Percentiles rank a stretch among this genome's conserved stretches.
These are phyloP conservation scores for Myopa testacea DNA, from an alignment of 2,888 invertebrate genomes.

Conservation along the genomic window DNA sequence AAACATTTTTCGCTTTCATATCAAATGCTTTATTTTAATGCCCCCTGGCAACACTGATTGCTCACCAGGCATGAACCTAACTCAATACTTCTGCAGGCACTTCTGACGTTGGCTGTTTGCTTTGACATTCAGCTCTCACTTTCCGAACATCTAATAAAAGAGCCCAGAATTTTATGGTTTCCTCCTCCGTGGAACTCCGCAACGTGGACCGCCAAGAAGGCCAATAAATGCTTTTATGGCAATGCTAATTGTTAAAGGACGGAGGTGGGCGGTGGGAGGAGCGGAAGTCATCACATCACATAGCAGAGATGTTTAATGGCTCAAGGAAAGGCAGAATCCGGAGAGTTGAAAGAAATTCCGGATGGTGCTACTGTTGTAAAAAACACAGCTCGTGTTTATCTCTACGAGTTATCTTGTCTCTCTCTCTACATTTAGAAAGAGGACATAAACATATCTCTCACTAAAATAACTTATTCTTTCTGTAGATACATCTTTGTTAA, in stretches of 20 bases:
- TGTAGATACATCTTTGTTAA: no score
- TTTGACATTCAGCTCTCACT: conserved; percentile 23
- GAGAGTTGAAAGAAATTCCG: not conserved
- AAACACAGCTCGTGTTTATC: no score
- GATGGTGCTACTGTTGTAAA: no score
- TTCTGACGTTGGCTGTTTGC: conserved; percentile 23
- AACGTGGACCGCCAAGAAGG: not conserved
- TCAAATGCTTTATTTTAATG: not conserved
- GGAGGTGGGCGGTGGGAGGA: not conserved
- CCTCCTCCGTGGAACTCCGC: not conserved
- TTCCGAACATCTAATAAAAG: conserved; percentile 1
- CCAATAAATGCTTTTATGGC: conserved; percentile 21
- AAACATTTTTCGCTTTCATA: no score
- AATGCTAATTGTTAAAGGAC: conserved; percentile 21
- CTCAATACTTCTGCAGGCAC: not conserved
- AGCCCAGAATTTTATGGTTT: conserved; percentile 17
- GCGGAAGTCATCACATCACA: not conserved
- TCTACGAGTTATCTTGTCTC: no score
- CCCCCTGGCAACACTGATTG: not conserved
- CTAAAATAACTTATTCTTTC: no score
- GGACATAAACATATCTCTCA: no score
- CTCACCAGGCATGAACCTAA: not conserved
- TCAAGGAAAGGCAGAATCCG: not conserved
- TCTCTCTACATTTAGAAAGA: no score
- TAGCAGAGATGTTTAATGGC: no score